These are phyloP conservation scores for Philereme vetulata DNA, from an alignment of 2,888 invertebrate species.

Conservation along the genomic window DNA sequence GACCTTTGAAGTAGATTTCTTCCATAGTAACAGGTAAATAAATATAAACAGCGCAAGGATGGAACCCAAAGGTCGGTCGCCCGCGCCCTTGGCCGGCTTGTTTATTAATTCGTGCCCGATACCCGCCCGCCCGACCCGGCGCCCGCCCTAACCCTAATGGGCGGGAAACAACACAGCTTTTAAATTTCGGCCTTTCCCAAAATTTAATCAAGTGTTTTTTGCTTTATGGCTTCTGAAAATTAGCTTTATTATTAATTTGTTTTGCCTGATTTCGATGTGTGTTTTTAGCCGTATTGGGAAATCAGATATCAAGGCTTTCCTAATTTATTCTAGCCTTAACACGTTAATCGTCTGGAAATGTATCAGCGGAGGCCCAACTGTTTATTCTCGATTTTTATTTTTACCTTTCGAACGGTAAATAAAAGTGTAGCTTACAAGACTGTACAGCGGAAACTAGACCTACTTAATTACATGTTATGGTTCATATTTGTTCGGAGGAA, in stretches of 20 bases:
- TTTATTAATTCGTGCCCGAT: conserved; percentile 79
- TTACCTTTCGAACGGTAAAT: conserved; percentile 76
- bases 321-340: conserved; percentile 71
- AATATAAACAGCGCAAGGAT: conserved; percentile 64
- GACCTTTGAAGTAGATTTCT: neutral
- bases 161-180: conserved; percentile 74
- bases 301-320: conserved; percentile 56
- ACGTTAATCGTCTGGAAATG: conserved; percentile 81
- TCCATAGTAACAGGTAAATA: conserved; percentile 47
- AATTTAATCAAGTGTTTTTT: conserved; percentile 71
- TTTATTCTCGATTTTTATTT: conserved; percentile 81
- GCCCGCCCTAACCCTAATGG: conserved; percentile 72
- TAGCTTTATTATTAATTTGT: conserved; percentile 55
- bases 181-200: conserved; percentile 67
- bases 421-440: conserved; percentile 43
- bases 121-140: conserved; percentile 59
- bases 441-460: conserved; percentile 51
- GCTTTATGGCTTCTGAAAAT: conserved; percentile 60
- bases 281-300: conserved; percentile 38
- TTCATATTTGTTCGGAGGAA: conserved; percentile 50
- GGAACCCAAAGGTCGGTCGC: conserved; percentile 62
- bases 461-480: conserved; percentile 45
- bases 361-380: conserved; percentile 74
- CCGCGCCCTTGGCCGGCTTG: conserved; percentile 76
- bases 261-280: neutral